Evolutionary conservation across 2,797 vertebrate genomes (phyloP), one percentile per base, ranked within the genome.

Genomic region (Sebastes goodei): DNA sequence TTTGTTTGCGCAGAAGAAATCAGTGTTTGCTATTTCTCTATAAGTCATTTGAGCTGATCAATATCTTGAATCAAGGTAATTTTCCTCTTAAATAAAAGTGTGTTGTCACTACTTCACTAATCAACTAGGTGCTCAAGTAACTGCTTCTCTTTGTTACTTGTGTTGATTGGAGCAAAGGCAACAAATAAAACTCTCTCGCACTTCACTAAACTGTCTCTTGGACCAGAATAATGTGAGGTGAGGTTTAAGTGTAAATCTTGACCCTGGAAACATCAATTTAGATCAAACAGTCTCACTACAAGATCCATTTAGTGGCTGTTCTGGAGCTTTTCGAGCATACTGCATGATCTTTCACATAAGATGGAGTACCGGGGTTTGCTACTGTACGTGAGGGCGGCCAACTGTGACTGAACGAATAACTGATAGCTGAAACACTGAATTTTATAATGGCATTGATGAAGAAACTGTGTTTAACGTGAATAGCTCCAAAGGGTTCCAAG

Each of bases 21-120:
- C 25, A 3, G 2, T 15, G 14, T 42, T 2, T 53, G 35, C 2
- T 29, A 62, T 35, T 68, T 20, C 5, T 27, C 60, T 25, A 17
- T 2, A 23, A 20, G 4, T 38, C 49, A 64, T 73, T 62, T 42
- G 12, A 62, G 32, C 69, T 55, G 62, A 81, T 88, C 73, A 65
- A 71, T 87, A 82, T 79, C 17, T 78, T 46, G 32, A 82, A 61
- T 71, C 59, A 49, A 79, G 78, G 25, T 53, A 2, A 55, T 66
- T 76, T 78, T 76, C 71, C 27, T 46, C 56, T 63, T 61, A 10
- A 79, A 21, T 61, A 38, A 63, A 35, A 80, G 14, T 35, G n/a
- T 27, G 8, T 23, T 52, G n/a, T 70, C 2, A 1, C 32, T 42
- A 5, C 32, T 55, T 67, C 15, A 71, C 61, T 56, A 59, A 73